Evolutionary conservation across 1,140 invertebrate genomes (phyloP).

Genomic region (Camponotus pennsylvanicus): DNA sequence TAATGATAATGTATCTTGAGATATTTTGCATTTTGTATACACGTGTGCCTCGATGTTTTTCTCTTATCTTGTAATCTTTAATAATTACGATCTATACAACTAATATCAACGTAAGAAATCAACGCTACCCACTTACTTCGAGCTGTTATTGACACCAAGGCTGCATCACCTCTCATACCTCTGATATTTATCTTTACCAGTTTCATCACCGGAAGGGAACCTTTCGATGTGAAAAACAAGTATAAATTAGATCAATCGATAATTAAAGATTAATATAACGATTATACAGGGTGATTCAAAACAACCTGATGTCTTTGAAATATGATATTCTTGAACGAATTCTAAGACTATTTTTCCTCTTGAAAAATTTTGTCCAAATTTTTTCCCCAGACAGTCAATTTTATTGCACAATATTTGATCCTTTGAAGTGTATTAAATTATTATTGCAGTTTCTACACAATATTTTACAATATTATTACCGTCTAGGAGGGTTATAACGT

Average conservation of each 20-base stretch:
- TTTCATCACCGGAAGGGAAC: neutral
- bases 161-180: neutral
- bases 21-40: neutral
- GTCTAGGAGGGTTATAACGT: too few species aligned
- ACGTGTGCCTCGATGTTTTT: neutral
- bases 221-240: neutral
- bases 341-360: too few species aligned
- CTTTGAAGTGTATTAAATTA: too few species aligned
- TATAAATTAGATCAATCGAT: conserved; percentile 7
- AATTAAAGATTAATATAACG: neutral
- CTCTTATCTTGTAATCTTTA: conserved; percentile 22
- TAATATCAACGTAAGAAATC: neutral
- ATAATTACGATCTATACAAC: conserved; percentile 6
- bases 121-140: neutral
- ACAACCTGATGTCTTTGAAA: too few species aligned
- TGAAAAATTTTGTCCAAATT: too few species aligned
- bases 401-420: too few species aligned
- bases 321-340: too few species aligned
- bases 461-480: too few species aligned
- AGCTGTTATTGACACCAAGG: neutral
- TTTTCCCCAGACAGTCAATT: too few species aligned
- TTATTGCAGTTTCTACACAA: too few species aligned
- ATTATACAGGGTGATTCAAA: too few species aligned
- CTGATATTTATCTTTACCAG: neutral
- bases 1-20: neutral